These are phyloP conservation scores for Drosophila subquinaria DNA, from an alignment of 2,888 invertebrate genomes.

Conservation along the genomic window DNA sequence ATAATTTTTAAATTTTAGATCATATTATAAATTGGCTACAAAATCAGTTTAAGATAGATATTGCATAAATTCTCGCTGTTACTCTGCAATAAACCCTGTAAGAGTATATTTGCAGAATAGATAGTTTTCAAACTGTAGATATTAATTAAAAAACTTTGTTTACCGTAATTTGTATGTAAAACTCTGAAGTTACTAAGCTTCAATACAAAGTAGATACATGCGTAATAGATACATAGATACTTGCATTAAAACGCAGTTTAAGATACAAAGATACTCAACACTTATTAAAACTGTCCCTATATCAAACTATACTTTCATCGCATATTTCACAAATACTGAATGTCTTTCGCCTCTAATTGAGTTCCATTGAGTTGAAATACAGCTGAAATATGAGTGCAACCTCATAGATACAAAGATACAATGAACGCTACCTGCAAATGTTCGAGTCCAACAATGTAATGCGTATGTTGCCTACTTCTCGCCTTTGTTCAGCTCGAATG, in stretches of 20 bases:
- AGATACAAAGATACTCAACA: constrained; percentile 1
- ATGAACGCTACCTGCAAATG: constrained; percentile 10
- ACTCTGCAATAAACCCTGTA: no score
- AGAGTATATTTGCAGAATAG: no score
- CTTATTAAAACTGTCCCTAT: neutral
- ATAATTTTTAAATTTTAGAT: no score
- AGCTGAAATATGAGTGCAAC: constrained; percentile 15
- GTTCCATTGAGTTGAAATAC: neutral
- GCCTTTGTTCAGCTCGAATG: neutral
- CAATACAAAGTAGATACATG: no score
- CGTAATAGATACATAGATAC: no score
- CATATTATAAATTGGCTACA: no score
- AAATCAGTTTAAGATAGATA: no score
- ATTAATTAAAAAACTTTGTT: no score
- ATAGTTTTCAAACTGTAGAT: no score
- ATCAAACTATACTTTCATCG: neutral
- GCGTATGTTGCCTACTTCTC: neutral
- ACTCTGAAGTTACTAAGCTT: no score
- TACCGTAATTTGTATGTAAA: no score
- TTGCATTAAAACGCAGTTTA: neutral
- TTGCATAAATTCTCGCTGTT: no score
- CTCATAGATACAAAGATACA: constrained; percentile 19
- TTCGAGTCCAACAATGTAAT: neutral
- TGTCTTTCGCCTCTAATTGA: neutral
- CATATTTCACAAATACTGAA: neutral